A percentile compares a stretch with the other conserved stretches of the same genome.
Conservation (phyloP, 2,797 vertebrate genomes). For the Pseudocheirus occidentalis region DNA sequence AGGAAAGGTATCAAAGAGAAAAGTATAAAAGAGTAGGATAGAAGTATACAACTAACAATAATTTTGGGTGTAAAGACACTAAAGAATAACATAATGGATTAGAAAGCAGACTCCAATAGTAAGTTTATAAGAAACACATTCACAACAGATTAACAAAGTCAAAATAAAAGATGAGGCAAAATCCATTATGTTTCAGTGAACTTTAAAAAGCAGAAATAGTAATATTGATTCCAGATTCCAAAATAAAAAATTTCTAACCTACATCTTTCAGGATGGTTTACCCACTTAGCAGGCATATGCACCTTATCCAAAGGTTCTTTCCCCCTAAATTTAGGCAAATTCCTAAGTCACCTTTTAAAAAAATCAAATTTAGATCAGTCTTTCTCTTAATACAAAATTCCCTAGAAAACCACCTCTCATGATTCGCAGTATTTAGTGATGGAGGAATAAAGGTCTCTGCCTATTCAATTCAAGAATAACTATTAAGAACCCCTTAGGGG, state of each 20-base stretch:
- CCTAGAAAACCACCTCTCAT: background rate
- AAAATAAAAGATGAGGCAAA: background rate
- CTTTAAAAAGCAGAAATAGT: too few relatives aligned
- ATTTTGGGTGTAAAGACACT: background rate
- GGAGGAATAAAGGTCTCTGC: background rate
- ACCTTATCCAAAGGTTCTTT: background rate
- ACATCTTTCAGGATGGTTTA: background rate
- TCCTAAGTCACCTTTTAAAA: background rate
- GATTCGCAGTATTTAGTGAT: background rate
- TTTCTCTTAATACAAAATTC: background rate
- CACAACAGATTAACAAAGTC: background rate
- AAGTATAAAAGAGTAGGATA: background rate
- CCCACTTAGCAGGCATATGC: background rate
- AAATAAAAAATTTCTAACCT: background rate
- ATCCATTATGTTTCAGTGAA: background rate
- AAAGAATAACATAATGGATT: background rate
- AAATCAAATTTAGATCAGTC: background rate
- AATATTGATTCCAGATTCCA: background rate
- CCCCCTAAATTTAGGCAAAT: background rate
- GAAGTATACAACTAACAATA: background rate
- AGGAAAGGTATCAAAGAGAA: background rate
- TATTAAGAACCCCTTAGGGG: background rate
- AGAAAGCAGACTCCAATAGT: background rate
- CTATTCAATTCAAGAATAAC: background rate
- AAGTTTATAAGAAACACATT: background rate